Base-by-base conservation (phyloP, 2,797 vertebrate genomes). In the Pipistrellus kuhlii region DNA sequence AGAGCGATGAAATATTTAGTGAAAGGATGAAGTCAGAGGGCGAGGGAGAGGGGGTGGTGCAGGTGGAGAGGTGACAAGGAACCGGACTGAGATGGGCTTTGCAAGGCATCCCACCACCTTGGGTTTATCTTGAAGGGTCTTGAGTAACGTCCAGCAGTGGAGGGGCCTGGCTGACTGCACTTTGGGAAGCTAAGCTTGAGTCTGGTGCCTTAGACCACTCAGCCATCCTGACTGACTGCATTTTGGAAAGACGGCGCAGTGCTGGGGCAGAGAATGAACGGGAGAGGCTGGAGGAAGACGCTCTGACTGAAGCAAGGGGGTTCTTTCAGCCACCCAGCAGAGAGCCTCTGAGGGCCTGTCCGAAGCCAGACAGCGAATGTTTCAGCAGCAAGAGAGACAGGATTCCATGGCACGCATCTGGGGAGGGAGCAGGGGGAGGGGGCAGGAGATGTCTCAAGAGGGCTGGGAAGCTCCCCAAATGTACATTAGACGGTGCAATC, bases 341-440 rank as follows among this genome's bases (percentile, higher is more conserved):
- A 78, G 55, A 68, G 62, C 73, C 21, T 48, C 73, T 4, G 25
- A 69, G 32, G 66, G 57, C 41, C 57, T 59, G 76, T 75, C 85
- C 64, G 46, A 66, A 88, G 68, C 64, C 82, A 72, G 75, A 12
- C 38, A 64, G 83, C 80, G 41, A 64, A 48, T 38, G 57, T 88
- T 86, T 76, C 46, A 46, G 55, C 0, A 15, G 75, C 18, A n/a
- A 93, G 86, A 80, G 41, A 93, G 57, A 88, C 89, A 80, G 30
- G 64, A 82, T 93, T 96, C 88, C 90, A 85, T 53, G 85, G 88
- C 91, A 88, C 0, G 1, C n/a, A 30, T 88, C 32, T 92, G 78
- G 55, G 92, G 82, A 78, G 76, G 76, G 82, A 88, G 71, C 21
- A 5, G 6, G 38, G 38, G 38, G 38, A 41, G 38, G 1, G 38